Percentiles rank a stretch among this genome's conserved stretches.
These are phyloP conservation scores for Xiphydria camelus DNA, from an alignment of 2,888 invertebrate species.

Conservation along the genomic window DNA sequence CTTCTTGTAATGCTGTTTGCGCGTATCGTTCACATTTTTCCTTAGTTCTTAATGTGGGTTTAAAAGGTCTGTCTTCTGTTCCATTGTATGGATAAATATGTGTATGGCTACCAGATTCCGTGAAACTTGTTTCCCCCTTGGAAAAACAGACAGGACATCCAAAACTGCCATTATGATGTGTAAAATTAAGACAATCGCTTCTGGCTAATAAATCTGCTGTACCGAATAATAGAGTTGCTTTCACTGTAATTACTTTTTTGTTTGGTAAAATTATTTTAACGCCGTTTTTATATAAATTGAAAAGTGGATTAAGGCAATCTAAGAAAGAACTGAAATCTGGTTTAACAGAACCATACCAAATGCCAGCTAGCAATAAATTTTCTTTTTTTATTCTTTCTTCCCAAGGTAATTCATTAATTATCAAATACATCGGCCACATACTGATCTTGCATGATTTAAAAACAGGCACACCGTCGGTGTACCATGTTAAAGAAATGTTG, in stretches of 20 bases:
- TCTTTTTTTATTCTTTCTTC: slow-evolving; percentile 14
- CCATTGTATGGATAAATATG: slow-evolving; percentile 21
- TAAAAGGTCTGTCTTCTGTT: no score
- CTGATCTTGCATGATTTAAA: slow-evolving; percentile 21
- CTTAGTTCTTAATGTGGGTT: slow-evolving; percentile 15
- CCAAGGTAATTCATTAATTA: slow-evolving; percentile 22
- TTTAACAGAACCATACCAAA: slow-evolving; percentile 23
- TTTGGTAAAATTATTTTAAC: slow-evolving; percentile 2
- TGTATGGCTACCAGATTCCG: slow-evolving; percentile 6
- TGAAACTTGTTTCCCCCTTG: slow-evolving; percentile 13
- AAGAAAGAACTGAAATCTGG: slow-evolving; percentile 5
- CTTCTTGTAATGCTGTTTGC: slow-evolving; percentile 7
- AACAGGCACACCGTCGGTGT: slow-evolving; percentile 27
- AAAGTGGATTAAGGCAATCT: background rate
- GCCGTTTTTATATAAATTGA: background rate
- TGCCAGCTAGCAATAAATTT: slow-evolving; percentile 19
- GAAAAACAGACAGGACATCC: slow-evolving; percentile 20
- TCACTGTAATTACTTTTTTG: slow-evolving; percentile 10
- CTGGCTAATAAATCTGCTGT: slow-evolving; percentile 22
- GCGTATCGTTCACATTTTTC: slow-evolving; percentile 16
- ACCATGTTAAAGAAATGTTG: slow-evolving; percentile 20
- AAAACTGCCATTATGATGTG: slow-evolving; percentile 22
- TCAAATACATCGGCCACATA: slow-evolving; percentile 21
- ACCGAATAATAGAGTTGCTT: slow-evolving; percentile 15
- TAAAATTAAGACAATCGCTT: slow-evolving; percentile 21